Evolutionary conservation across 2,888 invertebrate genomes (phyloP), one percentile per base, ranked within the genome.

Genomic region (Agrotis puta): DNA sequence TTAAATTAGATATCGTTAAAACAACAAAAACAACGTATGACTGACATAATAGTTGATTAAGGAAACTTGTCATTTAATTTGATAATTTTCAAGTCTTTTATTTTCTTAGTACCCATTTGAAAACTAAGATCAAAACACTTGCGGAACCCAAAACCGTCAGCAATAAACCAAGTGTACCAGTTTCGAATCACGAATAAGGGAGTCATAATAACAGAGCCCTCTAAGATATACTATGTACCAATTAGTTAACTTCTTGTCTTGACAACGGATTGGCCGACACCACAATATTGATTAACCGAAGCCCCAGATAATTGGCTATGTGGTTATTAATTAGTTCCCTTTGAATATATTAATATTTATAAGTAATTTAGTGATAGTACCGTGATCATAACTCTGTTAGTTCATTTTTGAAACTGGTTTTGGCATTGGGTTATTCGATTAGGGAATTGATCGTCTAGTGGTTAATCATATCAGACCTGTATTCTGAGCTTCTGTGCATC

Each of bases 231-330:
- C 68, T 89, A 89, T 82, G 82, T 72, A 82, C 92, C 93, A 94
- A 94, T 94, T 94, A 94, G 90, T 90, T 88, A 81, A 90, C 91
- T 90, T 87, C 92, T 89, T 91, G 92, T 92, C 90, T 92, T 89
- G 84, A 80, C 74, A 77, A 79, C 85, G 85, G 86, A 87, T 86
- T 86, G 79, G 83, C 76, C 86, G 89, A 87, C 87, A 89, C 89
- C 85, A 88, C 84, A 88, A 91, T 90, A 91, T 91, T 93, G 93
- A 94, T 93, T 92, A 92, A 90, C 88, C 83, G 84, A 84, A 87
- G 79, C 87, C 85, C 79, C 86, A 90, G 89, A 92, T 94, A 94
- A 94, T 94, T 94, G 93, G 92, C 85, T 71, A 82, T 85, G 84
- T 79, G 86, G 88, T 91, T 91, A 92, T 93, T 94, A 92, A 94